Evolutionary conservation across 2,888 invertebrate species (phyloP).

Genomic region (Gymnosoma rotundatum): DNA sequence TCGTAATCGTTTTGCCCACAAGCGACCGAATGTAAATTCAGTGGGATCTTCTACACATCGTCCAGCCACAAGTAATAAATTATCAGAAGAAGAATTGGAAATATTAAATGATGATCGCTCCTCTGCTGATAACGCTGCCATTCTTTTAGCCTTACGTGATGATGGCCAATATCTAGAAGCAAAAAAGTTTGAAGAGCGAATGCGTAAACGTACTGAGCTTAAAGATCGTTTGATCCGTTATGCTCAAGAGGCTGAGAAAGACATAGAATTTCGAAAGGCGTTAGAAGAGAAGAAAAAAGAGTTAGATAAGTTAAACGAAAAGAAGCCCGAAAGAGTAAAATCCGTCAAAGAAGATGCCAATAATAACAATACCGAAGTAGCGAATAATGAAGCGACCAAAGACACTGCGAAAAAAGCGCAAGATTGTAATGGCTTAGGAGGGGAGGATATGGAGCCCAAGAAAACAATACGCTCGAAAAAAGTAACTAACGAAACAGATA

Average conservation of each 20-base stretch:
- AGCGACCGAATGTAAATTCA: constrained; percentile 72
- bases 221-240: constrained; percentile 93
- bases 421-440: constrained; percentile 64
- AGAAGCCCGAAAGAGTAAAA: constrained; percentile 56
- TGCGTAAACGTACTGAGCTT: constrained; percentile 90
- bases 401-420: constrained; percentile 33
- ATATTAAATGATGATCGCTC: constrained; percentile 82
- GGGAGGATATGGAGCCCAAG: constrained; percentile 53
- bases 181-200: constrained; percentile 86
- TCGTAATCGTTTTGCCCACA: constrained; percentile 77
- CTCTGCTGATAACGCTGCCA: constrained; percentile 84
- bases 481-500: constrained; percentile 59
- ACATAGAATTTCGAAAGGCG: constrained; percentile 75
- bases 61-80: constrained; percentile 75
- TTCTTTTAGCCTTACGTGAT: constrained; percentile 81
- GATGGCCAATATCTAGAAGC: constrained; percentile 82
- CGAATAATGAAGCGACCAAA: constrained; percentile 52
- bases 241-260: constrained; percentile 87
- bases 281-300: constrained; percentile 71
- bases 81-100: constrained; percentile 80
- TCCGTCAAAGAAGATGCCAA: constrained; percentile 52
- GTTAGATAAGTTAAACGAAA: constrained; percentile 29
- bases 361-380: constrained; percentile 54
- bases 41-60: constrained; percentile 73
- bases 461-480: constrained; percentile 54